Conservation (phyloP, 2,113 vertebrate species). For the Pomatostomus ruficeps region DNA sequence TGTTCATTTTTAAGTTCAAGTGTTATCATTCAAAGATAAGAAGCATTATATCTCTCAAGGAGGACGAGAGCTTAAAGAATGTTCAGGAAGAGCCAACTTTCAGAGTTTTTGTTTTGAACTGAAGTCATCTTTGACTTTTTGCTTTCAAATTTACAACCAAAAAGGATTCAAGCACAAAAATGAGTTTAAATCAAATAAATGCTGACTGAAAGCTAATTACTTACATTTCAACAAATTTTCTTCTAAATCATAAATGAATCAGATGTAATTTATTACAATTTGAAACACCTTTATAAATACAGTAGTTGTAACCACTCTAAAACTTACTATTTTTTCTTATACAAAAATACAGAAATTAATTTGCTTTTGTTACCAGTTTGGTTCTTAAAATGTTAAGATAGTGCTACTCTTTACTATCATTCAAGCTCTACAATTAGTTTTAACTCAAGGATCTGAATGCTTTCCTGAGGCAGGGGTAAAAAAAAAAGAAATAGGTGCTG, state of each 20-base stretch:
- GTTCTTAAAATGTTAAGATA: neutral
- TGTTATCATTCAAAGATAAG: neutral
- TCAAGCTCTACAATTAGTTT: neutral
- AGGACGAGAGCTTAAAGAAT: neutral
- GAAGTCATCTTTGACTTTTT: neutral
- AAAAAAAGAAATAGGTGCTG: neutral
- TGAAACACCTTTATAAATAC: neutral
- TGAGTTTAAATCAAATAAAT: neutral
- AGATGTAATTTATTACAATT: neutral
- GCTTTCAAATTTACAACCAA: neutral
- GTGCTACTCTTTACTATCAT: neutral
- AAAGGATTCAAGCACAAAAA: neutral
- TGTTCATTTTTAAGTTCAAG: neutral
- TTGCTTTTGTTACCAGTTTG: neutral
- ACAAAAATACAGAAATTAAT: neutral
- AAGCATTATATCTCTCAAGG: neutral
- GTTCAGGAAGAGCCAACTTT: neutral
- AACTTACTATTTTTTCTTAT: neutral
- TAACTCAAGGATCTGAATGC: neutral
- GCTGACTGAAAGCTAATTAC: neutral
- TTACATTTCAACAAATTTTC: neutral
- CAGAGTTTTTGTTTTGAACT: neutral
- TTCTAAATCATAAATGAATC: neutral
- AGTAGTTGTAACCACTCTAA: neutral
- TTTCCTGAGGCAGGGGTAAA: neutral